A percentile compares a stretch with the other conserved stretches of the same genome.
These are phyloP conservation scores for Nothoprocta perdicaria DNA, from an alignment of 2,113 vertebrate species.

Conservation along the genomic window DNA sequence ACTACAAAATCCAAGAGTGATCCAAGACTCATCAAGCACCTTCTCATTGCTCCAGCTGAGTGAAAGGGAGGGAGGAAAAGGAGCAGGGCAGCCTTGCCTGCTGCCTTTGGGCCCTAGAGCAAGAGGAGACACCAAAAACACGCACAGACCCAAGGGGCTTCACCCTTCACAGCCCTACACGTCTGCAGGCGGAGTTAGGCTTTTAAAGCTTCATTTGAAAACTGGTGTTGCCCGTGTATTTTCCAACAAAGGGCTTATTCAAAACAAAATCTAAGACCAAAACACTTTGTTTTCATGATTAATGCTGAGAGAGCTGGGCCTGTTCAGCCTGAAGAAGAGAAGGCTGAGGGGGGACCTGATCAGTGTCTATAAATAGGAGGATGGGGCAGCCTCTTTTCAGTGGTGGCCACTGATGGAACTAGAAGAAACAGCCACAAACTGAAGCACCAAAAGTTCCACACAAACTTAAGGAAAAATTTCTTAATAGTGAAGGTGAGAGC, in stretches of 20 bases:
- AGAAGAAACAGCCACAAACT: too few species aligned
- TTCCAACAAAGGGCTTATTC: not conserved
- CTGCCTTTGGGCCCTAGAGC: not conserved
- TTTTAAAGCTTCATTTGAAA: not conserved
- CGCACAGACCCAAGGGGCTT: fast-evolving
- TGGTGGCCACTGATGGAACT: too few species aligned
- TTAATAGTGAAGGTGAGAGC: too few species aligned
- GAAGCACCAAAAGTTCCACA: too few species aligned
- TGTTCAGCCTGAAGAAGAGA: too few species aligned
- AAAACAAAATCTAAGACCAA: not conserved
- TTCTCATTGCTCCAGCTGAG: not conserved
- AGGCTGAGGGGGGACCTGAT: too few species aligned
- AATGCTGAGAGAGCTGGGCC: too few species aligned
- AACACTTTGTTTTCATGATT: not conserved
- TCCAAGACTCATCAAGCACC: not conserved
- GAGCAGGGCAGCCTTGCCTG: not conserved
- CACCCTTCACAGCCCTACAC: fast-evolving
- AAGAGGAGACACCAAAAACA: too few species aligned
- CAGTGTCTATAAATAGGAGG: too few species aligned
- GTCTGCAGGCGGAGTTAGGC: not conserved
- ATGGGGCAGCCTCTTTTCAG: too few species aligned
- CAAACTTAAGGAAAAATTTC: too few species aligned
- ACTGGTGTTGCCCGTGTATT: not conserved
- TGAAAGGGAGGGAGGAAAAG: not conserved
- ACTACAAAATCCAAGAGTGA: not conserved